Evolutionary conservation across 35 echinoderm and acorn worm genomes (phyloP), one percentile per base, ranked within the genome.

Genomic region (Lytechinus variegatus): DNA sequence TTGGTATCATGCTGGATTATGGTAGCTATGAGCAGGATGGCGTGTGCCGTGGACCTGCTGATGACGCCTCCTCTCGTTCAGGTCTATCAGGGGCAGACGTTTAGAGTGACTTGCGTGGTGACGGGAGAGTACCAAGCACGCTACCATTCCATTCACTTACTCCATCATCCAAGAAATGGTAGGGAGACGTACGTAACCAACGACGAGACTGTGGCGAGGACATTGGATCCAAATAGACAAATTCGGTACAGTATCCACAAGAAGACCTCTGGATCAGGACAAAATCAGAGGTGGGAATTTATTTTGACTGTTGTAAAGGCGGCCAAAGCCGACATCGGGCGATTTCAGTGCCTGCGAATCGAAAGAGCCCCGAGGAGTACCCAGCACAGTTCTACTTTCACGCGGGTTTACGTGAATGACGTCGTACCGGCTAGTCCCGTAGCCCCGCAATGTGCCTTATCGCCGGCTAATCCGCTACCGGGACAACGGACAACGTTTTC

Each of bases 281-380:
- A 53, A 28, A 54, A 54, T 24, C 92, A 93, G 52, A 54, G 92
- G 52, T 93, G 92, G 92, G 92, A 93, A 55, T 93, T 93, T 93
- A 93, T 27, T 13, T 57, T 93, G 54, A 57, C 92, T 9, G 52
- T 57, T 57, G 13, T 11, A 16, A 93, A 57, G 57, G 92, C 92
- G 27, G n/a, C 92, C 6, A 93, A 93, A 55, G 55, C 52, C 16
- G 92, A 93, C 54, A 21, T 55, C 55, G 92, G 92, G 3, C 92
- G 55, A 93, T 93, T 56, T 57, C 92, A 93, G 92, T 93, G 92
- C 53, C 27, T 93, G 1, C 28, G 92, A 57, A 93, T 27, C 27
- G 92, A 93, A 24, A 57, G 53, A 57, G 28, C 92, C 13, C 53
- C 92, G 0, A 53, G 53, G 55, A 93, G 9, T 55, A 54, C n/a